Evolutionary conservation across 2,797 vertebrate species (phyloP), one percentile per base, ranked within the genome.

Genomic region (Danio tinwini): DNA sequence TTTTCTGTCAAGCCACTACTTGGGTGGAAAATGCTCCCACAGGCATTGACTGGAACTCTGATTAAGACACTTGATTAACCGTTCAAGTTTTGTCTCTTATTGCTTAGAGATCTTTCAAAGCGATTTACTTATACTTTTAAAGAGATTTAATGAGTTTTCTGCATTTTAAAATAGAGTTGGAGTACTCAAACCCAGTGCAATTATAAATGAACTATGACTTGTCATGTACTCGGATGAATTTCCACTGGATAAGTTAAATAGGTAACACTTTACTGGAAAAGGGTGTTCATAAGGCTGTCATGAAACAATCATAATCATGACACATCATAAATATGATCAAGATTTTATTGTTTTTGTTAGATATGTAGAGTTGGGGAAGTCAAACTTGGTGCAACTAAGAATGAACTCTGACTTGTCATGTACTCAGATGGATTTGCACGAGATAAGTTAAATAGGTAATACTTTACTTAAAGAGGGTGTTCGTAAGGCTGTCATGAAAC

Each of bases 51-150:
- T 13, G 19, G 50, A 71, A 70, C 37, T 55, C 55, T 69, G 29
- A 69, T 53, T 70, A 55, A 70, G 2, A 70, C 8, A 55, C 42
- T 42, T 42, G 7, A 71, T 71, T 71, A 71, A 71, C 50, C 53
- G 50, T 52, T 52, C 10, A 52, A 40, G 6, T 42, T 55, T 55
- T 42, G 11, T 19, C 50, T 70, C 37, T 19, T 53, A 53, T 53
- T 17, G 49, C n/a, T 55, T 4, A 0, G 50, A 42, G 50, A 10
- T 69, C 14, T 69, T 69, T 39, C 14, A 52, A 6, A 39, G 65
- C 50, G n/a, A n/a, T n/a, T n/a, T n/a, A n/a, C n/a, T n/a, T n/a
- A n/a, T n/a, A n/a, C n/a, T n/a, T n/a, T n/a, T 70, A 50, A 70
- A 5, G 49, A 19, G 37, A 40, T 16, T 69, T 52, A 39, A 17